These are phyloP conservation scores for Macrophya annulata DNA, from an alignment of 2,888 invertebrate species.

Conservation along the genomic window DNA sequence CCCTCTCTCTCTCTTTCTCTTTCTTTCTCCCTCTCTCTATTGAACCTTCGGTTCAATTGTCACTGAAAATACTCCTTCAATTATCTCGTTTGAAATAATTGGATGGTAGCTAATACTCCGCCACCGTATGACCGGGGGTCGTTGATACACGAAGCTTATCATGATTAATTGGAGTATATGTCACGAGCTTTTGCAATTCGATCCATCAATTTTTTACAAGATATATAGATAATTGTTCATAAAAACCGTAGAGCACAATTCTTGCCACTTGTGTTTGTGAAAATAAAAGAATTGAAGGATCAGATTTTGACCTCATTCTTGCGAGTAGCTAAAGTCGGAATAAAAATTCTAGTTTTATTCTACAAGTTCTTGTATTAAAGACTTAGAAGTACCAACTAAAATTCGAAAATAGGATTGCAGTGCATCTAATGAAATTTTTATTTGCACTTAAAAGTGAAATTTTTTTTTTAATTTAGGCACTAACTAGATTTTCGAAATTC, in stretches of 20 bases:
- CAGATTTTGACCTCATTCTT: neutral
- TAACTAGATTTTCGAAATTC: too few relatives aligned
- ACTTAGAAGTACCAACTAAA: too few relatives aligned
- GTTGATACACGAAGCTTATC: slow-evolving; percentile 31
- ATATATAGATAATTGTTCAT: neutral
- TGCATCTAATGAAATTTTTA: neutral
- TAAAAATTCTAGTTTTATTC: too few relatives aligned
- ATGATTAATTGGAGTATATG: slow-evolving; percentile 32
- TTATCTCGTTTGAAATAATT: slow-evolving; percentile 14
- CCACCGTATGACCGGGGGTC: neutral
- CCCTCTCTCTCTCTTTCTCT: too few relatives aligned
- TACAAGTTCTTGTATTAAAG: too few relatives aligned
- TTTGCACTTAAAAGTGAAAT: too few relatives aligned
- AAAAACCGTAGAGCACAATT: neutral
- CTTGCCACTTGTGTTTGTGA: neutral
- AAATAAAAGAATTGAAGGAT: neutral
- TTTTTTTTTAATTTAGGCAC: too few relatives aligned
- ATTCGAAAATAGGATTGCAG: too few relatives aligned
- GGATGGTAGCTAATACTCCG: neutral
- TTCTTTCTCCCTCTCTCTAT: too few relatives aligned
- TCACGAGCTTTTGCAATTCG: slow-evolving; percentile 26
- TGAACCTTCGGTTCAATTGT: neutral
- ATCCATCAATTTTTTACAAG: slow-evolving; percentile 15
- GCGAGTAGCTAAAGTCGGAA: too few relatives aligned
- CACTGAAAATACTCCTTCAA: neutral